A percentile compares a stretch with the other conserved stretches of the same genome.
Conservation (phyloP, 2,888 invertebrate species). For the Epistrophella euchroma region DNA sequence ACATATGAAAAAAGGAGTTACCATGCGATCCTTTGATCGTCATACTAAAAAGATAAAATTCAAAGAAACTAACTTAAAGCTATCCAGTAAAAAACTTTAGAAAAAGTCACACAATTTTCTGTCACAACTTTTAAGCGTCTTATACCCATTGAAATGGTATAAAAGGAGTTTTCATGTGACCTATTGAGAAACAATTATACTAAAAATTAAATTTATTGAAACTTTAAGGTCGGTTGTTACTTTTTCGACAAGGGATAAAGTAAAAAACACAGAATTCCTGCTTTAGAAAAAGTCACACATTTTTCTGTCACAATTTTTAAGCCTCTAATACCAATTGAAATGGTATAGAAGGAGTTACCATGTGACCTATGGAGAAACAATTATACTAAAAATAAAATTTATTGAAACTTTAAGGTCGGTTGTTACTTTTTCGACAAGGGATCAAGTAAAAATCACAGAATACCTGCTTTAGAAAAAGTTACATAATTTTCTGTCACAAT, state of each 20-base stretch:
- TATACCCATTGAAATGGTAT: background rate
- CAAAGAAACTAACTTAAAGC: background rate
- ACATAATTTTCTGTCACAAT: constrained; percentile 27
- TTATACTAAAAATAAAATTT: background rate
- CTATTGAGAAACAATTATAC: background rate
- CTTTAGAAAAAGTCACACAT: constrained; percentile 8
- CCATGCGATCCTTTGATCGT: background rate
- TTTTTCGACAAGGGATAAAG: constrained; percentile 6
- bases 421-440: constrained; percentile 4
- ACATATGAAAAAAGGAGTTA: too few species aligned
- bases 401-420: background rate
- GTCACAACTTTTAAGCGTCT: background rate
- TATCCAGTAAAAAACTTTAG: background rate
- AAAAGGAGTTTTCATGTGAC: background rate
- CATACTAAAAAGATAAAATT: background rate
- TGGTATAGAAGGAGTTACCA: too few species aligned
- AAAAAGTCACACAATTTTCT: background rate
- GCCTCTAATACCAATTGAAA: too few species aligned
- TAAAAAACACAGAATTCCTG: background rate
- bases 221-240: background rate
- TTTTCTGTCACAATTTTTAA: constrained; percentile 26
- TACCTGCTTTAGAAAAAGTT: constrained; percentile 3
- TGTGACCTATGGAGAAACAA: too few species aligned
- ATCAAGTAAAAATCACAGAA: background rate
- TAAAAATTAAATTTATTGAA: background rate